A percentile compares a stretch with the other conserved stretches of the same genome.
phyloP scores from a whole-genome alignment of 2,888 invertebrate genomes.

The Pegoplata infirma region DNA sequence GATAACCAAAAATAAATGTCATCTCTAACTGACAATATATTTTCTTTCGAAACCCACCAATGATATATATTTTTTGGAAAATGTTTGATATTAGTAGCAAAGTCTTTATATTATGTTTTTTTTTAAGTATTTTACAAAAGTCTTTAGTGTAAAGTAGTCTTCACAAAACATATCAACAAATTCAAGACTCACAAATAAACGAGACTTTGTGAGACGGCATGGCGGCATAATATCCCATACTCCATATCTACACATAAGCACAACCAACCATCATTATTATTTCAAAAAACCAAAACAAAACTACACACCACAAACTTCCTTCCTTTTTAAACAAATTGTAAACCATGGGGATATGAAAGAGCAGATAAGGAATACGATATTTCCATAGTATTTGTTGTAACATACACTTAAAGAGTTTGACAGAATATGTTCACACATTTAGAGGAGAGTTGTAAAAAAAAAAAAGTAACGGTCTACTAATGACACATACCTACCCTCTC shows the following conservation, averaged over 20 bases:
- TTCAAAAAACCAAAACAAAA: constrained; percentile 33
- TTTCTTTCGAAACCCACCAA: too few relatives aligned
- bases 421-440: not conserved
- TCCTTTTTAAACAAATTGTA: constrained; percentile 54
- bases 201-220: constrained; percentile 53
- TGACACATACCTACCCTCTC: not conserved
- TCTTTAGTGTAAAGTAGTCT: not conserved
- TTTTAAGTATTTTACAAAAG: not conserved
- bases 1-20: too few relatives aligned
- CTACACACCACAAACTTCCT: constrained; percentile 72
- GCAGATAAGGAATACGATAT: constrained; percentile 3
- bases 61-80: not conserved
- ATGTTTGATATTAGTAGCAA: too few relatives aligned
- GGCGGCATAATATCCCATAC: constrained; percentile 51
- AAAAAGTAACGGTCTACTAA: not conserved
- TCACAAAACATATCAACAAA: constrained; percentile 27
- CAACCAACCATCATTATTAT: constrained; percentile 23
- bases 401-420: not conserved
- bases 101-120: too few relatives aligned
- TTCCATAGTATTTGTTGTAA: not conserved
- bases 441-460: not conserved
- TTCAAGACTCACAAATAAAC: constrained; percentile 25
- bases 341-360: constrained; percentile 18
- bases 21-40: too few relatives aligned
- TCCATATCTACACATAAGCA: constrained; percentile 16